Evolutionary conservation across 2,113 vertebrate species (phyloP).

Genomic region (Rhizomys pruinosus): DNA sequence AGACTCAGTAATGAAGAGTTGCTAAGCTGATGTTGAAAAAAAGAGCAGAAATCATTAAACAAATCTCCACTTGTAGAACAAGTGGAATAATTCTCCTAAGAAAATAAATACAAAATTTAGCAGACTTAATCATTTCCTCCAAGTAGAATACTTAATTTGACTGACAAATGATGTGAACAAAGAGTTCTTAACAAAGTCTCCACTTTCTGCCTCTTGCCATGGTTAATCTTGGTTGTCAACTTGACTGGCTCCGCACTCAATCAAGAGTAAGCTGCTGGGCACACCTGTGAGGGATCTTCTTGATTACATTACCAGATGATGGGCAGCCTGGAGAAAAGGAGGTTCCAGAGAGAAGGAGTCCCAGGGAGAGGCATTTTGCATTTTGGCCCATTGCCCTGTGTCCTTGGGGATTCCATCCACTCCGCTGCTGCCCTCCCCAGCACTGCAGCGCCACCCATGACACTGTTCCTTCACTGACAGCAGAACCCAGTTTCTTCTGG

Average conservation of each 20-base stretch:
- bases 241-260: background rate
- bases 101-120: constrained; percentile 55
- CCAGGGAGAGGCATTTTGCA: background rate
- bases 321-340: background rate
- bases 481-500: background rate
- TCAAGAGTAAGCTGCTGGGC: background rate
- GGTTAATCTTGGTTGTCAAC: background rate
- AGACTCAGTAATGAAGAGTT: constrained; percentile 1
- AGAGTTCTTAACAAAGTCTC: background rate
- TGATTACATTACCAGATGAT: background rate
- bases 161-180: background rate
- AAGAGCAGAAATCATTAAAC: constrained; percentile 28
- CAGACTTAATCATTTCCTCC: background rate
- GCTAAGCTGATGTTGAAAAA: background rate
- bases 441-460: no score
- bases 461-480: background rate
- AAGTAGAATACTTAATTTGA: constrained; percentile 20
- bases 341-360: background rate
- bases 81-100: constrained; percentile 30
- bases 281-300: background rate
- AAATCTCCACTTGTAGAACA: constrained; percentile 52
- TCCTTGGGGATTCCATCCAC: background rate
- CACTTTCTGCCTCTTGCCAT: background rate
- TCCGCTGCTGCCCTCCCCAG: no score
- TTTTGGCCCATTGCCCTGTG: background rate